phyloP scores from a whole-genome alignment of 1,140 invertebrate species.

The Dryas iulia region DNA sequence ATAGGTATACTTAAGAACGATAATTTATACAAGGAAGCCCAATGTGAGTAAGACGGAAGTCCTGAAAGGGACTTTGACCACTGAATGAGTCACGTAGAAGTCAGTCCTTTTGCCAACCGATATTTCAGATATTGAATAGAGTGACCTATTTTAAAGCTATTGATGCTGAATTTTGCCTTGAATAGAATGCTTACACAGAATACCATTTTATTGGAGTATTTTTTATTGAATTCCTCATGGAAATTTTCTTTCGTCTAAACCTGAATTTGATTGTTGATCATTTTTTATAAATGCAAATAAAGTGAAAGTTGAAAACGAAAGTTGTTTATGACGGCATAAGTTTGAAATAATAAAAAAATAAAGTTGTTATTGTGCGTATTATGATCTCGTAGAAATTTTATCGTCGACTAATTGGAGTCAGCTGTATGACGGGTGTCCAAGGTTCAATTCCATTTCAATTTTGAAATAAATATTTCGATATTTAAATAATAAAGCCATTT shows the following conservation, averaged over 20 bases:
- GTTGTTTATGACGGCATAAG: too few species aligned
- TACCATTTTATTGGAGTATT: conserved; percentile 41
- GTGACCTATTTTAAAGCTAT: conserved; percentile 45
- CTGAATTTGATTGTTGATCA: not conserved
- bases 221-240: conserved; percentile 37
- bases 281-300: not conserved
- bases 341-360: too few species aligned
- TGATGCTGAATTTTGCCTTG: conserved; percentile 35
- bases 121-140: conserved; percentile 56
- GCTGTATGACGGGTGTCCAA: too few species aligned
- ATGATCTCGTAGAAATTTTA: too few species aligned
- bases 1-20: not conserved
- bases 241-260: not conserved
- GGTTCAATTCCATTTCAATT: too few species aligned
- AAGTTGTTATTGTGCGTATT: too few species aligned
- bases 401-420: too few species aligned
- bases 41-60: not conserved
- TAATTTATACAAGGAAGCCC: not conserved
- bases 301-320: too few species aligned
- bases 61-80: conserved; percentile 15
- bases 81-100: conserved; percentile 30
- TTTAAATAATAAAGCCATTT: too few species aligned
- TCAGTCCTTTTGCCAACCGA: conserved; percentile 26
- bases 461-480: too few species aligned
- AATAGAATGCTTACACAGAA: conserved; percentile 40